Percentiles rank a stretch among this genome's conserved stretches.
Evolutionary conservation across 1,140 invertebrate species (phyloP).

Genomic region (Dendroctonus ponderosae): DNA sequence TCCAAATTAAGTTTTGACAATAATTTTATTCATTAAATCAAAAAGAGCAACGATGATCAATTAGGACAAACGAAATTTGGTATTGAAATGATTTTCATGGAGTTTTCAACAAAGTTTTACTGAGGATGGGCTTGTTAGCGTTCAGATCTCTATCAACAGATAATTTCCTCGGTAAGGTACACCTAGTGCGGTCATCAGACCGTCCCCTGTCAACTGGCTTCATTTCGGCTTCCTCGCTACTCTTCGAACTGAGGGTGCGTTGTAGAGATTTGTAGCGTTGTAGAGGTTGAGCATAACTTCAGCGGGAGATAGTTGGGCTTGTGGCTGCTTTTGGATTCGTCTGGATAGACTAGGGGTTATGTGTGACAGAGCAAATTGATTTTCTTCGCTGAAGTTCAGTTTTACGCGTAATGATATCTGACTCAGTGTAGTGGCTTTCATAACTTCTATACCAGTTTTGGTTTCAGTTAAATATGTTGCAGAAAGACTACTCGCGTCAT

Average conservation of each 20-base stretch:
- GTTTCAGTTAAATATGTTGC: slow-evolving; percentile 51
- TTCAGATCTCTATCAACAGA: slow-evolving; percentile 34
- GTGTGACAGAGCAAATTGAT: slow-evolving; percentile 63
- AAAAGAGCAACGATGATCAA: slow-evolving; percentile 35
- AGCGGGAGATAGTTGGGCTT: slow-evolving; percentile 62
- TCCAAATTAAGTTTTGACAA: too few relatives aligned
- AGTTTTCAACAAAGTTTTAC: slow-evolving; percentile 1
- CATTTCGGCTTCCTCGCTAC: slow-evolving; percentile 33
- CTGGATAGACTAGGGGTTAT: slow-evolving; percentile 63
- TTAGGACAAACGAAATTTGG: slow-evolving; percentile 34
- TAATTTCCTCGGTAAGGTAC: slow-evolving; percentile 40
- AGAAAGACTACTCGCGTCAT: slow-evolving; percentile 19
- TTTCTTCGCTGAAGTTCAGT: slow-evolving; percentile 63
- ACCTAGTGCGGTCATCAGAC: slow-evolving; percentile 36
- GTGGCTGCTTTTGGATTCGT: slow-evolving; percentile 62
- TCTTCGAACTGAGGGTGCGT: slow-evolving; percentile 59
- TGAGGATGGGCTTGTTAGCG: neutral
- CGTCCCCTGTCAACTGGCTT: slow-evolving; percentile 13
- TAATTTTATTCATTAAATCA: too few relatives aligned
- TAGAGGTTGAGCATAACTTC: too few relatives aligned
- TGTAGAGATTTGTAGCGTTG: slow-evolving; percentile 59
- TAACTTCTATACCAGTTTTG: slow-evolving; percentile 65
- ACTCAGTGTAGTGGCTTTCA: too few relatives aligned
- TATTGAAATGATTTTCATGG: slow-evolving; percentile 30
- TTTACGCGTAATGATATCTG: slow-evolving; percentile 62